Evolutionary conservation across 2,888 invertebrate species (phyloP).

Genomic region (Imbricaverruca yamaguchii): DNA sequence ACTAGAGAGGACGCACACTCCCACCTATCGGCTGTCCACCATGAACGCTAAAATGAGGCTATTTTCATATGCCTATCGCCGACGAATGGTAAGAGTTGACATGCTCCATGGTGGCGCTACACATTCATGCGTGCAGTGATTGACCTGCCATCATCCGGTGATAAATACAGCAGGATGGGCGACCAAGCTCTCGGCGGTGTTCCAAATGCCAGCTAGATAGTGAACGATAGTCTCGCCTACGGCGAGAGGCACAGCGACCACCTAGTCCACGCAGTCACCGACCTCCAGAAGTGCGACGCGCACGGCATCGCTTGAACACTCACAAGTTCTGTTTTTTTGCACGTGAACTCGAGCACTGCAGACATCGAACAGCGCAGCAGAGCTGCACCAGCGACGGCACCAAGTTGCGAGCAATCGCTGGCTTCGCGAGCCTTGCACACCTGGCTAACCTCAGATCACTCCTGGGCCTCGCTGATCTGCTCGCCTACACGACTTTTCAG

Average conservation of each 20-base stretch:
- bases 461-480: slow-evolving; percentile 24
- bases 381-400: slow-evolving; percentile 14
- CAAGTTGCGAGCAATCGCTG: slow-evolving; percentile 24
- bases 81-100: neutral
- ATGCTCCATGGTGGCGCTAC: neutral
- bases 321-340: neutral
- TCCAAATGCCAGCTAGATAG: neutral
- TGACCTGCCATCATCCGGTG: neutral
- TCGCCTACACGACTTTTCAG: neutral
- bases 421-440: slow-evolving; percentile 24
- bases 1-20: too few relatives aligned
- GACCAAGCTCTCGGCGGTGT: neutral
- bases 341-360: neutral
- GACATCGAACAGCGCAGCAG: neutral
- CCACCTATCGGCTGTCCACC: neutral
- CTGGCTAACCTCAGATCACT: slow-evolving; percentile 23
- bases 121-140: neutral
- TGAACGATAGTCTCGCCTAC: neutral
- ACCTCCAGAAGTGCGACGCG: neutral
- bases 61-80: neutral
- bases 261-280: neutral
- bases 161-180: neutral
- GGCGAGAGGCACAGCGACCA: neutral
- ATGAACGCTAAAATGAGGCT: neutral
- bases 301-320: neutral